phyloP scores from a whole-genome alignment of 2,888 invertebrate species.

The Volucella inanis region DNA sequence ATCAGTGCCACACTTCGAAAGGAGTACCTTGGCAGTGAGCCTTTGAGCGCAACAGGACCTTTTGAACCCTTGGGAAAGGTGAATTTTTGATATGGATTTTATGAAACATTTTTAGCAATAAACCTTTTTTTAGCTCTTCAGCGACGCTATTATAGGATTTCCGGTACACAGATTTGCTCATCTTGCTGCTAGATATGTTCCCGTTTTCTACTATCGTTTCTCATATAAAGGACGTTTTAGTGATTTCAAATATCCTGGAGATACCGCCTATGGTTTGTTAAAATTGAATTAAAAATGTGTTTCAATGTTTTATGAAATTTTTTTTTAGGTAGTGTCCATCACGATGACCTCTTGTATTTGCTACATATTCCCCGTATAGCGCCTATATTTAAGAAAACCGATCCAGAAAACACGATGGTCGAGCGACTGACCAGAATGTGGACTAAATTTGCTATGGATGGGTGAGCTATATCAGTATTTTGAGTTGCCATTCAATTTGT shows the following conservation, averaged over 20 bases:
- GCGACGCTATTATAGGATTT: constrained; percentile 85
- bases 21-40: constrained; percentile 76
- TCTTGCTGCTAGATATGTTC: constrained; percentile 84
- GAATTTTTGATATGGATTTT: neutral
- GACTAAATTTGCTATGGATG: constrained; percentile 81
- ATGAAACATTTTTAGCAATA: neutral
- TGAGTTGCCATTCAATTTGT: neutral
- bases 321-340: constrained; percentile 82
- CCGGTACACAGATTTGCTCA: constrained; percentile 85
- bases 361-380: constrained; percentile 79
- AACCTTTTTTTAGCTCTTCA: constrained; percentile 82
- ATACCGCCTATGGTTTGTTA: constrained; percentile 83
- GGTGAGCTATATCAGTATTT: constrained; percentile 74
- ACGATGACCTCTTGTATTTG: constrained; percentile 84
- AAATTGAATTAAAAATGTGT: neutral
- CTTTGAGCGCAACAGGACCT: constrained; percentile 71
- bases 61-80: constrained; percentile 76
- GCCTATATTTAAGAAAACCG: constrained; percentile 80
- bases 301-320: neutral
- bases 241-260: constrained; percentile 83
- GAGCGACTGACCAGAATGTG: constrained; percentile 83
- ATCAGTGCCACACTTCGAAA: constrained; percentile 76
- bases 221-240: constrained; percentile 86
- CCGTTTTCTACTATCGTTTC: constrained; percentile 86
- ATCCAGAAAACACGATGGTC: constrained; percentile 83